phyloP scores from a whole-genome alignment of 64 coral and sea anemone species.

The Stylophora pistillata region DNA sequence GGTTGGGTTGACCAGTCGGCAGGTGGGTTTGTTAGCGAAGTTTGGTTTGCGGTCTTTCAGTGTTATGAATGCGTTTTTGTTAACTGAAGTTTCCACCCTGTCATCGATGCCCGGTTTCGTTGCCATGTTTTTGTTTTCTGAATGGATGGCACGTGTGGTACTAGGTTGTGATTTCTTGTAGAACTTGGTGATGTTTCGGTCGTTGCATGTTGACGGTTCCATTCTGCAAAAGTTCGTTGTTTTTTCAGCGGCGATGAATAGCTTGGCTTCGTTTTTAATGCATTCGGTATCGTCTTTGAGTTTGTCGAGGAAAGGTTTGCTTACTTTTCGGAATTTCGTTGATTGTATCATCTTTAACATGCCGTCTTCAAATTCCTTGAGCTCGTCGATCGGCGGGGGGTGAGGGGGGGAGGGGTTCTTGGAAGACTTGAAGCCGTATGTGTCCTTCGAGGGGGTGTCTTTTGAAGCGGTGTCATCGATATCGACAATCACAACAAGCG shows the following conservation, averaged over 20 bases:
- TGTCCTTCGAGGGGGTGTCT: neutral
- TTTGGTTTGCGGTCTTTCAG: constrained; percentile 11
- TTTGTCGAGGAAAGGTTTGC: neutral
- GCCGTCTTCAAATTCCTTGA: constrained; percentile 13
- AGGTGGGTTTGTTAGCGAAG: neutral
- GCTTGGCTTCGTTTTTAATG: neutral
- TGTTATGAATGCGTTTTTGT: neutral
- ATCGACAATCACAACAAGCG: too few relatives aligned
- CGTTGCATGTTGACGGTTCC: constrained; percentile 11
- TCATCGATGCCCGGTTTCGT: neutral
- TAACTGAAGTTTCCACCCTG: neutral
- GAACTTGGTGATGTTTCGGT: constrained; percentile 23
- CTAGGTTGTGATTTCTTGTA: constrained; percentile 3
- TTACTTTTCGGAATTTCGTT: neutral
- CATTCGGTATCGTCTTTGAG: neutral
- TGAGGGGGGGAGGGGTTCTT: too few relatives aligned
- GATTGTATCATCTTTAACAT: neutral
- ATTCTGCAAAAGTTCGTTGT: too few relatives aligned
- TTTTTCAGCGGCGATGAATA: neutral
- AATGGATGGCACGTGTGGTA: neutral
- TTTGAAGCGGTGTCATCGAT: too few relatives aligned
- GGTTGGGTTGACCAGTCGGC: constrained; percentile 35
- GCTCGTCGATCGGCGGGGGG: constrained; percentile 2
- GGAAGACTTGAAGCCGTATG: constrained; percentile 18
- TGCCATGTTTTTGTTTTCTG: constrained; percentile 7